Base-by-base conservation (phyloP, 2,888 invertebrate genomes). In the Aleiodes leptofemur region DNA sequence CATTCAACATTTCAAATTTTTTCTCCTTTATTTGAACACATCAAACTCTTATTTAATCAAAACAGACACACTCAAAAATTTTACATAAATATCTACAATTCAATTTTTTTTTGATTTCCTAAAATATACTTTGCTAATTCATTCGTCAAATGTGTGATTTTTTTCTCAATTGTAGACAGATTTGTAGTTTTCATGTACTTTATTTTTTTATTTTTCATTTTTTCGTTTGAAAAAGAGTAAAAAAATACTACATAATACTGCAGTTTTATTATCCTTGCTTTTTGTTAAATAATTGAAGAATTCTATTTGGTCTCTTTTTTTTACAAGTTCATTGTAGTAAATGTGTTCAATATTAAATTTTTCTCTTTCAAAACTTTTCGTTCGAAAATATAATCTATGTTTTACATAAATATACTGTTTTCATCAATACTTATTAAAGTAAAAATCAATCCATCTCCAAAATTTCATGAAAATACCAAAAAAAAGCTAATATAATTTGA, bases 211-310 rank as follows among this genome's bases (percentile, higher is more conserved):
- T 59, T 59, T 34, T 34, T 34, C 7, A n/a, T 34, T 34, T 14
- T n/a, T 14, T 5, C 34, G 34, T 14, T 51, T 51, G 51, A 14
- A 59, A 59, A 59, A 6, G 34, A 38, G 31, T 34, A 59, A 38
- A 57, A 23, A 59, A 59, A 59, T 59, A 59, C 34, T 59, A 34
- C 34, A 31, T 59, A 59, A 59, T 59, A 59, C 59, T 59, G 59
- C 34, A 59, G 31, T 59, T 51, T 51, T 14, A 14, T 4, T 13
- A 2, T 51, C 34, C 38, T 29, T 43, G 3, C 8, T 43, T 11
- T 7, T 38, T 38, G 1, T 43, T 43, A 43, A 43, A 43, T 9
- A 43, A 43, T 43, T 43, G 43, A 43, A 43, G 3, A 43, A 43
- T 43, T 43, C 3, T 43, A 9, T 43, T 43, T 43, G 34, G 34